phyloP scores from a whole-genome alignment of 2,113 vertebrate species.

The Lepisosteus osseus region DNA sequence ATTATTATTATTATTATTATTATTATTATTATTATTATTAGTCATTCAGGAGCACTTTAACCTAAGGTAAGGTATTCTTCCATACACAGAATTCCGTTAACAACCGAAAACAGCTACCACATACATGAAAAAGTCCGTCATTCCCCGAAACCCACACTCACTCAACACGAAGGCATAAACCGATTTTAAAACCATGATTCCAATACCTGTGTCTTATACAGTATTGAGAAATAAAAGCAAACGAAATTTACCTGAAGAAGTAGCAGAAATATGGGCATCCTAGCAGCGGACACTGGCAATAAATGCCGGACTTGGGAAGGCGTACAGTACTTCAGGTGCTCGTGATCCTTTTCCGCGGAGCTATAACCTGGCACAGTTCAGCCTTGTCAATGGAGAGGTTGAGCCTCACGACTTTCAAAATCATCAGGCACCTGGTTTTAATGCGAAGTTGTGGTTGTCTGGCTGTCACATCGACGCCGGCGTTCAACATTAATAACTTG shows the following conservation, averaged over 20 bases:
- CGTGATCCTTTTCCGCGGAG: constrained; percentile 4
- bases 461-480: constrained; percentile 5
- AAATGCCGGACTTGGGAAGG: background rate
- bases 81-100: too few relatives aligned
- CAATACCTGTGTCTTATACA: background rate
- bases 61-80: too few relatives aligned
- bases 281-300: background rate
- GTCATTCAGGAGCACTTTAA: too few relatives aligned
- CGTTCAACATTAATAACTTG: constrained; percentile 13
- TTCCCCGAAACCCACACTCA: too few relatives aligned
- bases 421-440: constrained; percentile 1
- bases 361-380: background rate
- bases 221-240: background rate
- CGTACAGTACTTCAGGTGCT: background rate
- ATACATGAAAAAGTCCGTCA: too few relatives aligned
- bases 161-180: too few relatives aligned
- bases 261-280: background rate
- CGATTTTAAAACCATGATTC: background rate
- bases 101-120: too few relatives aligned
- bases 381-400: background rate
- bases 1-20: too few relatives aligned
- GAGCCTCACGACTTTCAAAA: constrained; percentile 3
- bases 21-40: too few relatives aligned
- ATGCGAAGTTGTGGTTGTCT: constrained; percentile 7
- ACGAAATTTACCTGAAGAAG: constrained; percentile 12